phyloP scores from a whole-genome alignment of 2,797 vertebrate species.

The Danio albolineatus region DNA sequence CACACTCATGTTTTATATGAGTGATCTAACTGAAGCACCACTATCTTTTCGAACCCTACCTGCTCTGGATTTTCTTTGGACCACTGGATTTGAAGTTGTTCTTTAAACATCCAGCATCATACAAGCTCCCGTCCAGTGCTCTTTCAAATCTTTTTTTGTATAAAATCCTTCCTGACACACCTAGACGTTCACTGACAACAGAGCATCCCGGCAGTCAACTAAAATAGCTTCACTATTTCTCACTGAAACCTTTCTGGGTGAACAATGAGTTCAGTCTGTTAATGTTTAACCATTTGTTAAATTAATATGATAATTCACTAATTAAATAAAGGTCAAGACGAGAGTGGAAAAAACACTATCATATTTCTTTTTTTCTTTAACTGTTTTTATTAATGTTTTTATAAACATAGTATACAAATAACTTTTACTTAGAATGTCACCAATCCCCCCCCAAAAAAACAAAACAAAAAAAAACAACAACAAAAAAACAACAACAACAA shows the following conservation, averaged over 20 bases:
- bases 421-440: no score
- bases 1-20: conserved; percentile 67
- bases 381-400: no score
- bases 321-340: not conserved
- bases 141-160: conserved; percentile 10
- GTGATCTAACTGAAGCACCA: conserved; percentile 44
- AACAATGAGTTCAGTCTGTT: not conserved
- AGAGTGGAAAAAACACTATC: no score
- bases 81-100: conserved; percentile 38
- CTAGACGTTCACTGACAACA: not conserved
- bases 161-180: conserved; percentile 12
- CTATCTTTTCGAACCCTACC: not conserved
- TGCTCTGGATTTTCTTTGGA: conserved; percentile 14
- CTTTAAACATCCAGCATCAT: conserved; percentile 26
- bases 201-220: conserved; percentile 7
- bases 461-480: no score
- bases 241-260: not conserved
- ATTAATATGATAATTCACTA: not conserved
- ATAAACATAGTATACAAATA: no score
- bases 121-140: not conserved
- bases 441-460: no score
- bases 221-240: conserved; percentile 40
- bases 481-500: no score
- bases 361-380: no score
- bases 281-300: not conserved